These are phyloP conservation scores for Tinea trinotella DNA, from an alignment of 2,888 invertebrate species.

Conservation along the genomic window DNA sequence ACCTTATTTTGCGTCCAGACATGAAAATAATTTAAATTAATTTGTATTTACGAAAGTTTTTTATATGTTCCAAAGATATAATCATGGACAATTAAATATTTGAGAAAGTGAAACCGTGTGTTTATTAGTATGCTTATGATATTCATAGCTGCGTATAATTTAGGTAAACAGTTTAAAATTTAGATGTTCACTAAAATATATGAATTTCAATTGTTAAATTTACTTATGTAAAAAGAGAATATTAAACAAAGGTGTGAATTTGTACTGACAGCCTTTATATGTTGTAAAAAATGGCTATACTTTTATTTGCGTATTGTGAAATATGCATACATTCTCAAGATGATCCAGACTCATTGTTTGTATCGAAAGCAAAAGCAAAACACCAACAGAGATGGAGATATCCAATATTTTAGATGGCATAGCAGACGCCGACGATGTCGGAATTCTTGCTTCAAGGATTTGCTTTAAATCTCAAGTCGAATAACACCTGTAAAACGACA, in stretches of 20 bases:
- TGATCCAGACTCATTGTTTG: slow-evolving; percentile 67
- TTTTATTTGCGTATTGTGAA: slow-evolving; percentile 39
- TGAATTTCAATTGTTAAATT: too few species aligned
- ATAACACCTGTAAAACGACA: slow-evolving; percentile 40
- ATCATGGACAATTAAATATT: not conserved
- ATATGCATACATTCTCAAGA: slow-evolving; percentile 66
- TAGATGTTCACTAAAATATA: too few species aligned
- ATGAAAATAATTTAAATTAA: not conserved
- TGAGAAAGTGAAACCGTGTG: not conserved
- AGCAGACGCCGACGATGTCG: slow-evolving; percentile 67
- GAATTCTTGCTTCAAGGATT: slow-evolving; percentile 61
- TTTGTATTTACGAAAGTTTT: not conserved
- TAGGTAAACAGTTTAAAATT: not conserved
- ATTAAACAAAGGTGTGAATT: not conserved
- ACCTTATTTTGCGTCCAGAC: slow-evolving; percentile 1
- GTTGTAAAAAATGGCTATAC: not conserved
- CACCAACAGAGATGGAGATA: slow-evolving; percentile 67
- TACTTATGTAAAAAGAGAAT: too few species aligned
- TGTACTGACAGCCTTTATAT: not conserved
- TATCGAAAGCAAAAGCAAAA: slow-evolving; percentile 64
- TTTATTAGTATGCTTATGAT: not conserved
- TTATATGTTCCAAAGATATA: not conserved
- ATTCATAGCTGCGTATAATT: not conserved
- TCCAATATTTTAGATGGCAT: slow-evolving; percentile 73
- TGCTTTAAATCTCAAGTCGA: slow-evolving; percentile 29